Percentiles rank a stretch among this genome's conserved stretches.
phyloP scores from a whole-genome alignment of 2,888 invertebrate species.

The Himalopsyche anomala region DNA sequence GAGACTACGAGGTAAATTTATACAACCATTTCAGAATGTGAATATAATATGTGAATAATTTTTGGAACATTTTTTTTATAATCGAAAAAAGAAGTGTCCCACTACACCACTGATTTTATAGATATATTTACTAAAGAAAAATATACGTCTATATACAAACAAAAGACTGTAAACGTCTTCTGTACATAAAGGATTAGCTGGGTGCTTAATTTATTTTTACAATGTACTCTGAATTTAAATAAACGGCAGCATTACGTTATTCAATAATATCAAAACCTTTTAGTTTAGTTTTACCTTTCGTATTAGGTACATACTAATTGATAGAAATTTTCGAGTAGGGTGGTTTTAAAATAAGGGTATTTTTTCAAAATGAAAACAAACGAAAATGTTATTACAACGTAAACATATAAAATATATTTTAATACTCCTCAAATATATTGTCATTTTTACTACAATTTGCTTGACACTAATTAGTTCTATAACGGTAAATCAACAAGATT shows the following conservation, averaged over 20 bases:
- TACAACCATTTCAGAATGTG: no score
- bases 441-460: no score
- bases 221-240: neutral
- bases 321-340: neutral
- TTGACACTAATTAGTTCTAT: no score
- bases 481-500: no score
- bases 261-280: neutral
- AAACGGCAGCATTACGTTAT: neutral
- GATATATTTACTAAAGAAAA: neutral
- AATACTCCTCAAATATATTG: no score
- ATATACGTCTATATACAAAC: neutral
- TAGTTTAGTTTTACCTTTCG: neutral
- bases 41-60: no score
- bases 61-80: no score
- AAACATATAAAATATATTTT: no score
- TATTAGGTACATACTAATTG: neutral
- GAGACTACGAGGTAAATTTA: no score
- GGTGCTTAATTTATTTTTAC: neutral
- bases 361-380: neutral
- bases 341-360: neutral
- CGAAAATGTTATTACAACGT: no score
- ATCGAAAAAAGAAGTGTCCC: no score
- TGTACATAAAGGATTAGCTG: neutral
- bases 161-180: neutral
- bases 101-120: neutral